Base-by-base conservation (phyloP, 2,888 invertebrate species). In the Drosophila neotestacea region DNA sequence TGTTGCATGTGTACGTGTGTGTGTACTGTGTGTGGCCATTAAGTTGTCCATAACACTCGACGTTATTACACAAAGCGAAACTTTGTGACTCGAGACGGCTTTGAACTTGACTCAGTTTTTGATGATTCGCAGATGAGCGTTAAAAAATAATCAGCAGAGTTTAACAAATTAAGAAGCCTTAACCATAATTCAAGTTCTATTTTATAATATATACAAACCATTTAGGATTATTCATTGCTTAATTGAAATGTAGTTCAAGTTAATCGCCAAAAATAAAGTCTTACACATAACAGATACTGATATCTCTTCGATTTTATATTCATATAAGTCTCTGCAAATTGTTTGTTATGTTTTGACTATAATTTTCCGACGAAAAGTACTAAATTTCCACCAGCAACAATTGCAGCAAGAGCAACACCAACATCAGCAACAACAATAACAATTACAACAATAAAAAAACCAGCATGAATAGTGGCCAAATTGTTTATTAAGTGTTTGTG, bases 401-500 rank as follows among this genome's bases (percentile, higher is more conserved):
- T 22, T 22, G 22, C 22, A 22, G 22, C 22, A 22, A 22, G 0
- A 22, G 2, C 22, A 22, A 2, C 22, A 22, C 2, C 22, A 22
- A 22, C 22, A 22, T 1, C 22, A 22, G 2, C 22, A 22, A 22
- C 22, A 22, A 22, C 22, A 22, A 22, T 47, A 72, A 60, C 60
- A 64, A 58, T 42, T 54, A 48, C 10, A 46, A 38, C 52, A 34
- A 11, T 28, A 48, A 55, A 32, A 56, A 56, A 56, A 11, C 28
- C 58, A 59, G 58, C 58, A 59, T 59, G 42, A 60, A 48, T 48
- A 48, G 47, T 55, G 47, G 38, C 64, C 48, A 72, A 88, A 82
- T 82, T 85, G 84, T 85, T 84, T 88, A 86, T 88, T 73, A 76
- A 86, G 85, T 73, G 81, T 73, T 77, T 77, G 74, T 77, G 68